Conservation (phyloP, 2,797 vertebrate genomes). For the Gymnothorax javanicus region DNA sequence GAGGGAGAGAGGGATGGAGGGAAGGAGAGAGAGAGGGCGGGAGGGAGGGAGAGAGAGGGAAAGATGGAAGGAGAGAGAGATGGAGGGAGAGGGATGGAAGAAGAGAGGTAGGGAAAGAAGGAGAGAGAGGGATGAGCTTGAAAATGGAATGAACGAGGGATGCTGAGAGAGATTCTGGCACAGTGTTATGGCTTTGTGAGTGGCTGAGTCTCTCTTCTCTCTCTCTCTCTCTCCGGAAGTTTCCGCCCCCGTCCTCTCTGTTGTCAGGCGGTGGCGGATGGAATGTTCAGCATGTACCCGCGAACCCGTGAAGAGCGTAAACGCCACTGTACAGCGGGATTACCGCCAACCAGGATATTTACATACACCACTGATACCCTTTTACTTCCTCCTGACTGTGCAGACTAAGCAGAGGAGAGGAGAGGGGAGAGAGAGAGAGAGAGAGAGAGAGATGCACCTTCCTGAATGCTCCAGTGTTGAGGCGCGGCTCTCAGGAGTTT, state of each 20-base stretch:
- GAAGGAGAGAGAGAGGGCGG: not conserved
- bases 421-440: not conserved
- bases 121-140: not conserved
- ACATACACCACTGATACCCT: not conserved
- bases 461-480: not conserved
- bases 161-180: not conserved
- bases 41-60: not conserved
- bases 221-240: not conserved
- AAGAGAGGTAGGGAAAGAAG: not conserved
- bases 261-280: not conserved
- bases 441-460: not conserved
- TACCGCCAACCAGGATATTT: not conserved
- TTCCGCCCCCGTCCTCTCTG: not conserved
- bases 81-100: too few species aligned
- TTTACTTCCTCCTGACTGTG: not conserved
- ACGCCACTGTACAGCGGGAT: not conserved
- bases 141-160: too few species aligned
- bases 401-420: not conserved
- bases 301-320: not conserved
- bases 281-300: not conserved
- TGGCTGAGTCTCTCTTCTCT: not conserved
- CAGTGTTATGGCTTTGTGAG: not conserved
- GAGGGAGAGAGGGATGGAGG: too few species aligned
- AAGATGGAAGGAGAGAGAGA: not conserved
- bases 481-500: not conserved